Evolutionary conservation across 2,113 vertebrate genomes (phyloP).

Genomic region (Eidolon helvum): DNA sequence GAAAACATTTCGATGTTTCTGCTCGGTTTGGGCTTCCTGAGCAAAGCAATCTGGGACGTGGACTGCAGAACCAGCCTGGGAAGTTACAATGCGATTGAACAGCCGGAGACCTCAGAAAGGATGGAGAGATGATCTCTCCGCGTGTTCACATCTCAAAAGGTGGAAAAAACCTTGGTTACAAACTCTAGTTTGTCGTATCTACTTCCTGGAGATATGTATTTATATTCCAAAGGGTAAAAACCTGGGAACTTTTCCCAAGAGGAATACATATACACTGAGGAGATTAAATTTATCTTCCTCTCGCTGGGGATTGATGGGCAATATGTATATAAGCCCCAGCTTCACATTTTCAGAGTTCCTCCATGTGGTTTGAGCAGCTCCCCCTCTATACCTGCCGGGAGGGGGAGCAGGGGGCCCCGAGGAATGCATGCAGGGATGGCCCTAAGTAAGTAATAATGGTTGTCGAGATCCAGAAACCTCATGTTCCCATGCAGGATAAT

Average conservation of each 20-base stretch:
- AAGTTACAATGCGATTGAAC: not conserved
- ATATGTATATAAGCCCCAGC: rapidly evolving
- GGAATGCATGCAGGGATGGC: too few species aligned
- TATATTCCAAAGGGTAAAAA: not conserved
- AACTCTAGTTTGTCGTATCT: not conserved
- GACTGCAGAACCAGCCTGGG: not conserved
- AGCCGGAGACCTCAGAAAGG: not conserved
- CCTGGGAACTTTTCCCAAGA: not conserved
- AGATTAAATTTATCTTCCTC: not conserved
- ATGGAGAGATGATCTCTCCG: not conserved
- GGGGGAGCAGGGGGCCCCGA: rapidly evolving
- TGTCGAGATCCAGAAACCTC: not conserved
- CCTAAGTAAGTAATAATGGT: not conserved
- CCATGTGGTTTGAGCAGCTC: not conserved
- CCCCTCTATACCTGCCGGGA: not conserved
- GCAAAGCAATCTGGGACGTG: not conserved
- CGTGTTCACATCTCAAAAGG: not conserved
- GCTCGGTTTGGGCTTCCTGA: not conserved
- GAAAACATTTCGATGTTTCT: not conserved
- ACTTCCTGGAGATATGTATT: not conserved
- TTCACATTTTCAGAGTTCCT: not conserved
- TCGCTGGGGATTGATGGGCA: not conserved
- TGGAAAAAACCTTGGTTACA: not conserved
- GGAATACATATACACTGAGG: not conserved
- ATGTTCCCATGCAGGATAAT: not conserved